These are phyloP conservation scores for Caenorhabditis briggsae DNA, from an alignment of 1,140 invertebrate species.

Conservation along the genomic window DNA sequence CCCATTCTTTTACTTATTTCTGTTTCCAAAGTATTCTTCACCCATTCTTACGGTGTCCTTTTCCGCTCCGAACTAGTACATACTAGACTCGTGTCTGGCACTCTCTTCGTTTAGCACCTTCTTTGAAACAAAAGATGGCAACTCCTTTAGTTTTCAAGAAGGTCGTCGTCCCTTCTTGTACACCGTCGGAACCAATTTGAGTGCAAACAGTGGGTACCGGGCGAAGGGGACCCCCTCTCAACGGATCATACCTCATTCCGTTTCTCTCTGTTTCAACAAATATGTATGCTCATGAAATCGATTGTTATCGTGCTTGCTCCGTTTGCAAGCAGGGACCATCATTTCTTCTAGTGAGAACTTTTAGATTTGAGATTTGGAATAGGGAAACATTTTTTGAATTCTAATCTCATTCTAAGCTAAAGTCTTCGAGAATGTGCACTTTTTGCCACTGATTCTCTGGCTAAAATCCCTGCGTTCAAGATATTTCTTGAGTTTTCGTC, in stretches of 20 bases:
- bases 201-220: slow-evolving; percentile 39
- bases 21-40: not conserved
- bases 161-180: not conserved
- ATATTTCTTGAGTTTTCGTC: no score
- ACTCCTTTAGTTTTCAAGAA: not conserved
- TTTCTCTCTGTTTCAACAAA: not conserved
- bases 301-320: not conserved
- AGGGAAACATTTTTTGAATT: no score
- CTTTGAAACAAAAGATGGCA: slow-evolving; percentile 37
- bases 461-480: no score
- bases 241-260: no score
- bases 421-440: no score
- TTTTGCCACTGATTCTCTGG: no score
- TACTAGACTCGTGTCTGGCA: slow-evolving; percentile 33
- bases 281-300: not conserved
- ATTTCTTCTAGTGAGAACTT: no score
- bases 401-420: no score
- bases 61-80: slow-evolving; percentile 25
- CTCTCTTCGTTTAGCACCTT: slow-evolving; percentile 36
- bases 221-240: not conserved
- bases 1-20: not conserved
- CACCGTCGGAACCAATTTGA: slow-evolving; percentile 17
- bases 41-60: slow-evolving; percentile 30
- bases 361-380: no score
- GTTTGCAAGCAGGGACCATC: no score